These are phyloP conservation scores for Murina feae DNA, from an alignment of 2,113 vertebrate species.

Conservation along the genomic window DNA sequence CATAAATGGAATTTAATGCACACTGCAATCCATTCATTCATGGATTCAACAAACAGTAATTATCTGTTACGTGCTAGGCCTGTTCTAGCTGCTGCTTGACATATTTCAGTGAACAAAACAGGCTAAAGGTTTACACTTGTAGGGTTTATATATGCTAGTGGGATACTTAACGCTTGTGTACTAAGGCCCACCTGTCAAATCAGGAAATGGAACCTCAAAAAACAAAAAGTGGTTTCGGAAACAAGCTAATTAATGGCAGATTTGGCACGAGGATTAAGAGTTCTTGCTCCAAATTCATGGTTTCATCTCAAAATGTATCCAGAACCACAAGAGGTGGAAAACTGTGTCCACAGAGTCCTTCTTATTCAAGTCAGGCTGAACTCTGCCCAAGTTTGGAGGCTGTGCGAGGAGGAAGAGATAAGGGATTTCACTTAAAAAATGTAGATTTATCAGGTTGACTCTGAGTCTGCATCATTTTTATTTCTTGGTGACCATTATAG, in stretches of 20 bases:
- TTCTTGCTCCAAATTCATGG: neutral
- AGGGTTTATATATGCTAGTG: neutral
- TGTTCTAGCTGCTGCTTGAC: neutral
- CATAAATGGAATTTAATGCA: neutral
- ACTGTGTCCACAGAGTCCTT: neutral
- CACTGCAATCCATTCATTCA: neutral
- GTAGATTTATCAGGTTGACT: neutral
- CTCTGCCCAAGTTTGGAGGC: neutral
- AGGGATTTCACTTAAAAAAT: neutral
- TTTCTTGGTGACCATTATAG: neutral
- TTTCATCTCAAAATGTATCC: neutral
- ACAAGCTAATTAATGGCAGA: neutral
- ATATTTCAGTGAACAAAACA: neutral
- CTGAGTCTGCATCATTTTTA: neutral
- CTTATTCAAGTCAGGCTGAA: neutral
- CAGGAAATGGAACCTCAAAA: neutral
- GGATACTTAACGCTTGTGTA: neutral
- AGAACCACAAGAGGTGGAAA: neutral
- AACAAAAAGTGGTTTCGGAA: neutral
- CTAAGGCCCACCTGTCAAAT: neutral
- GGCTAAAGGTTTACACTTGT: neutral
- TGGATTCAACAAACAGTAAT: neutral
- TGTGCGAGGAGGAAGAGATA: rapidly evolving
- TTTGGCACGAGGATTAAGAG: neutral
- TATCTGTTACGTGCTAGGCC: neutral